Base-by-base conservation (phyloP, 2,797 vertebrate species). In the Euthynnus affinis region DNA sequence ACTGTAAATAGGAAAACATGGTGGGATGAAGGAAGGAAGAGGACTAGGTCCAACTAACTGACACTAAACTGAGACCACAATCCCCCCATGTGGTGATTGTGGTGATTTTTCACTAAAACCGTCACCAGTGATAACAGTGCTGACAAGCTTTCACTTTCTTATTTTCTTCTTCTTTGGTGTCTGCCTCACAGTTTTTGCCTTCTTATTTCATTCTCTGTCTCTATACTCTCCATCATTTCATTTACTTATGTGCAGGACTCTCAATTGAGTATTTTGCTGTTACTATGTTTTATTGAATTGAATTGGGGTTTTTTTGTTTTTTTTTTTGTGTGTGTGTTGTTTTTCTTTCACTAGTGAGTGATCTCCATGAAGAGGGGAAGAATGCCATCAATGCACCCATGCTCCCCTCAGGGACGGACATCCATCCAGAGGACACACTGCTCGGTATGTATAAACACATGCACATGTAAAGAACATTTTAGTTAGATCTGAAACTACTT, bases 361-460 rank as follows among this genome's bases (percentile, higher is more conserved):
- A 99, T 92, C 96, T 99, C 78, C 98, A 98, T 42, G 97, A 98
- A 87, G 98, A 99, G 81, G 98, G 98, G 27, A 98, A 97, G 89
- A 96, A 97, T 84, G 98, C 98, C 81, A 99, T 99, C 95, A 97
- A 98, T 40, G 93, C 95, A 1, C 97, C 98, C 0, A 94, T 99
- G 96, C 95, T 96, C 32, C 96, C 96, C 0, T 81, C 94, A 2
- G 77, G 86, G 0, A 91, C 90, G 2, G 96, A 97, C 53, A 87
- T 99, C 75, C 96, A 98, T 65, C 97, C 97, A 0, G 97, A 98
- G 87, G 98, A 99, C 87, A 95, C 96, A 0, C 87, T 97, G 9
- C 87, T 99, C 49, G 98, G 98, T 99, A 97, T 20, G 13, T 23
- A 65, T 34, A 55, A 25, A 53, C 58, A 53, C 40, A 57, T 40